Base-by-base conservation (phyloP, 1,140 invertebrate genomes). In the Lordiphosa mommai region DNA sequence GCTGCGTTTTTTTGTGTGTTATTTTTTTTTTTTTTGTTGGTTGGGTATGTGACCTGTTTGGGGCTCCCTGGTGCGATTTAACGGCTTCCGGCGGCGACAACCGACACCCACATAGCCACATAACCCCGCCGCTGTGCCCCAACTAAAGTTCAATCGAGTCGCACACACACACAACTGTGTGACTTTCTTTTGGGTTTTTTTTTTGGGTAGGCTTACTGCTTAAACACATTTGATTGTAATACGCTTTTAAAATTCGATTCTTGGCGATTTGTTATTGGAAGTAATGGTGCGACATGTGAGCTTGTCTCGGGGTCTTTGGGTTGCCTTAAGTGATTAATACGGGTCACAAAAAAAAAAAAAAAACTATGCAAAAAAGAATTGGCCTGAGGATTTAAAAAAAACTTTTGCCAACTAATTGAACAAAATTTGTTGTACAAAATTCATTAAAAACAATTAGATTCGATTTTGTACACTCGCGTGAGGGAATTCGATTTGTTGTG, bases 191-290 rank as follows among this genome's bases (percentile, higher is more conserved):
- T 20, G 10, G 10, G 13, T 10, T 38, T 47, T 51, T 52, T 66
- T 58, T 43, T 58, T 48, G 40, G 57, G 71, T 64, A 66, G 71
- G 77, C 76, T 82, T 74, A 72, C 57, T 82, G 59, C 77, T 84
- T 82, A 82, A 82, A 84, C 71, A 80, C 76, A 80, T 82, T 82
- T 82, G 76, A 82, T 82, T 84, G 76, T 82, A 84, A 82, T 82
- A 69, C 76, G 76, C 76, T 82, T 82, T 82, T 84, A 82, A 82
- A 84, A 82, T 84, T 84, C 76, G 63, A 72, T 82, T 82, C 77
- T 65, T 74, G 74, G 72, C 63, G 70, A 82, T 80, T 84, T 84
- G 77, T 80, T 80, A 74, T 82, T 82, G 76, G 76, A 82, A 70
- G 40, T 76, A 80, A 80, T 80, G 76, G 66, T 82, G 71, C 77